These are phyloP conservation scores for Anomalospiza imberbis DNA, from an alignment of 2,797 vertebrate species.

Conservation along the genomic window DNA sequence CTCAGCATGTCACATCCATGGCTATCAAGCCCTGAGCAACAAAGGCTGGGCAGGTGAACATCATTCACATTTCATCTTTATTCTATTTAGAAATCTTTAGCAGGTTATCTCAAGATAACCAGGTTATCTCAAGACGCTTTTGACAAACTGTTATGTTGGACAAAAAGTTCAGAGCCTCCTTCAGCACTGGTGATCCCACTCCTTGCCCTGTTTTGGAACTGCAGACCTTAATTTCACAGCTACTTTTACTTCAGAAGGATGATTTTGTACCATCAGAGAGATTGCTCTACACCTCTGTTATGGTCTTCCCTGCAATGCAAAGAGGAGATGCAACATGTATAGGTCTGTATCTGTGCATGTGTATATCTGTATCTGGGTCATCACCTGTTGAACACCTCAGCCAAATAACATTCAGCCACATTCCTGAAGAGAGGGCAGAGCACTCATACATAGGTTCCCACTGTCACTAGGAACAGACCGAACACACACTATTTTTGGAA, in stretches of 20 bases:
- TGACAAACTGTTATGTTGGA: not conserved
- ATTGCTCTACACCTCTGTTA: not conserved
- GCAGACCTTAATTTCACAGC: not conserved
- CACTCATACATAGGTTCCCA: not conserved
- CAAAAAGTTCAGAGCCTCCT: not conserved
- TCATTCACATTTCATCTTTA: not conserved
- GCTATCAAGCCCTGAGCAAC: not conserved
- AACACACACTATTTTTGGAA: not conserved
- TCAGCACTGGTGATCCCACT: not conserved
- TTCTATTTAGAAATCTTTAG: not conserved
- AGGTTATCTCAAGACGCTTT: not conserved
- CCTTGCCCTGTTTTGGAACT: not conserved
- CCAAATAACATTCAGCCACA: not conserved
- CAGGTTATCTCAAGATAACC: not conserved
- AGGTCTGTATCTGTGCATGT: not conserved
- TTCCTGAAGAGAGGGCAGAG: not conserved
- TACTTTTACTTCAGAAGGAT: not conserved
- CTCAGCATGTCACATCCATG: not conserved
- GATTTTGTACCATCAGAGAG: not conserved
- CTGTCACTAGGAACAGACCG: not conserved
- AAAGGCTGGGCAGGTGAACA: not conserved
- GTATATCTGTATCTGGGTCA: not conserved
- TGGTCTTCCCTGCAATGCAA: not conserved
- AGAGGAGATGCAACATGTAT: not conserved
- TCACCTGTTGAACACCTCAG: not conserved